Evolutionary conservation across 2,797 vertebrate genomes (phyloP).

Genomic region (Intellagama lesueurii): DNA sequence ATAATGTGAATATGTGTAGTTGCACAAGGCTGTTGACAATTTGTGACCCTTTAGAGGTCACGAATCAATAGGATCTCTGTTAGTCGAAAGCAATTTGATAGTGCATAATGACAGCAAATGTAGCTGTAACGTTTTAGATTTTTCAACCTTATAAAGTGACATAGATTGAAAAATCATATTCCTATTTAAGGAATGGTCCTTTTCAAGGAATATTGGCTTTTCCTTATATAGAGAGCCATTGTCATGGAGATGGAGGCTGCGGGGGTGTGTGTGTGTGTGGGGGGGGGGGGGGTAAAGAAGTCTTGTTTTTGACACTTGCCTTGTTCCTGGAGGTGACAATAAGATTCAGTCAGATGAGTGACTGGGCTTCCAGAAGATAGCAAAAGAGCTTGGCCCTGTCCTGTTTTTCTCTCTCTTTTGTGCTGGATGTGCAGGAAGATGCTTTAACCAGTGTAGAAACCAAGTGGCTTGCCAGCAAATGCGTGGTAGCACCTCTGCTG

Average conservation of each 20-base stretch:
- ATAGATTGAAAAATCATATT: neutral
- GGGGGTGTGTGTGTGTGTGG: too few relatives aligned
- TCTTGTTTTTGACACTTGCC: too few relatives aligned
- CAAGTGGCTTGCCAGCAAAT: neutral
- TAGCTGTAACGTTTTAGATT: neutral
- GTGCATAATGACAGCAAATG: too few relatives aligned
- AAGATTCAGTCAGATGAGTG: neutral
- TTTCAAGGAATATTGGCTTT: neutral
- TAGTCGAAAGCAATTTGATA: too few relatives aligned
- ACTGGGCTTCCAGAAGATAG: neutral
- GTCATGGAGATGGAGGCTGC: neutral
- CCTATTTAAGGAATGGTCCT: neutral
- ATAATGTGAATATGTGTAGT: neutral
- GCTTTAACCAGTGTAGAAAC: neutral
- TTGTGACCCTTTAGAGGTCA: too few relatives aligned
- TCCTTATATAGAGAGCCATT: neutral
- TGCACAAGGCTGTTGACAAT: too few relatives aligned
- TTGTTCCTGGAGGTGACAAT: neutral
- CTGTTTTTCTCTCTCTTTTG: neutral
- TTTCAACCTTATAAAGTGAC: neutral
- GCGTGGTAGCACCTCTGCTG: neutral
- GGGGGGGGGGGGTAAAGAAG: too few relatives aligned
- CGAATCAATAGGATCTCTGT: too few relatives aligned
- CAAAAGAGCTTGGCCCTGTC: too few relatives aligned
- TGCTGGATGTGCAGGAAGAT: neutral